phyloP scores from a whole-genome alignment of 2,888 invertebrate genomes.

The Torymus tubicola region DNA sequence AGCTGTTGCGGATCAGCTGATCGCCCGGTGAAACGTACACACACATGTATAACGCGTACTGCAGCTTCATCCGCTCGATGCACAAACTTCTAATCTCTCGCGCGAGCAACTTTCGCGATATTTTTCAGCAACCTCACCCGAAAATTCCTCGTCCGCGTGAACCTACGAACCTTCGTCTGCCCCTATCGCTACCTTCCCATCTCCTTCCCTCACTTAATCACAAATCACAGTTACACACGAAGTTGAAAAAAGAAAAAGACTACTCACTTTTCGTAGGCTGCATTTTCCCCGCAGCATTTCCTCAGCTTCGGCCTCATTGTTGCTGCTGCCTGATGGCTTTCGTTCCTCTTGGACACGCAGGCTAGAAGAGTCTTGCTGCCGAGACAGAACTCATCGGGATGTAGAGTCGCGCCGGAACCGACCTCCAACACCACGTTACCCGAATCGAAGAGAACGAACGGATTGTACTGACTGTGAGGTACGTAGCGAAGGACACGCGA shows the following conservation, averaged over 20 bases:
- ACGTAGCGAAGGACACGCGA: slow-evolving; percentile 71
- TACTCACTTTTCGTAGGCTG: slow-evolving; percentile 78
- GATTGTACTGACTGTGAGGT: slow-evolving; percentile 66
- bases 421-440: slow-evolving; percentile 81
- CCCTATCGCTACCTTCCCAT: background rate
- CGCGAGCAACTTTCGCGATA: too few species aligned
- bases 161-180: background rate
- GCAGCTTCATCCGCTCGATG: too few species aligned
- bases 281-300: slow-evolving; percentile 85
- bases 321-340: slow-evolving; percentile 69
- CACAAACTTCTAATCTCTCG: too few species aligned
- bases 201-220: background rate
- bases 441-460: slow-evolving; percentile 81
- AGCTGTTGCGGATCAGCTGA: slow-evolving; percentile 37
- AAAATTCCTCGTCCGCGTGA: too few species aligned
- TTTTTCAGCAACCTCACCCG: too few species aligned
- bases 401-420: slow-evolving; percentile 74
- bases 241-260: background rate
- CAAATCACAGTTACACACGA: background rate
- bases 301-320: slow-evolving; percentile 75
- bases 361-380: slow-evolving; percentile 83
- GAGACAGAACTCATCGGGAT: slow-evolving; percentile 82
- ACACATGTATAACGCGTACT: too few species aligned
- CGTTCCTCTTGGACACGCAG: slow-evolving; percentile 77
- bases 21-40: background rate